These are phyloP conservation scores for Pammene fasciana DNA, from an alignment of 2,888 invertebrate genomes.

Conservation along the genomic window DNA sequence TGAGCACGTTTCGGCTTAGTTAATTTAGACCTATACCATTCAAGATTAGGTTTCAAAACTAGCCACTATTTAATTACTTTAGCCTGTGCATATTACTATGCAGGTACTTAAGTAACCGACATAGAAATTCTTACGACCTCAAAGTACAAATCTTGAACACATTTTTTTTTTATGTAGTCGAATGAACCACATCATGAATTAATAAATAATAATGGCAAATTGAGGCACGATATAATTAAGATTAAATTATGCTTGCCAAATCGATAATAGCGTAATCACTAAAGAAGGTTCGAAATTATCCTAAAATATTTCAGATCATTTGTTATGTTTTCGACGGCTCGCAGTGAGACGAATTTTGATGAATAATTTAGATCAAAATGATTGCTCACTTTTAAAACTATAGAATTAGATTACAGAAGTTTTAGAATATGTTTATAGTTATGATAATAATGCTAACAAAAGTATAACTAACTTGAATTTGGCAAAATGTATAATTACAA, in stretches of 20 bases:
- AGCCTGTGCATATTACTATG: too few relatives aligned
- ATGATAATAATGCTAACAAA: neutral
- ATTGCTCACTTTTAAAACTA: slow-evolving; percentile 37
- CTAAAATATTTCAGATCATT: slow-evolving; percentile 72
- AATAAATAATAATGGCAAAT: slow-evolving; percentile 14
- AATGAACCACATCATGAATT: neutral
- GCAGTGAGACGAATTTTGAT: slow-evolving; percentile 69
- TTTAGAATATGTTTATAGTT: neutral
- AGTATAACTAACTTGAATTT: too few relatives aligned
- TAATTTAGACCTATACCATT: neutral
- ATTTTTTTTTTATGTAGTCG: neutral
- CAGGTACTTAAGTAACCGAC: too few relatives aligned
- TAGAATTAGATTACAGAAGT: slow-evolving; percentile 31
- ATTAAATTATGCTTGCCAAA: slow-evolving; percentile 77
- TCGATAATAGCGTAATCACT: slow-evolving; percentile 78
- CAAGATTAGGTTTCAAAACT: neutral
- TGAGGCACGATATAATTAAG: slow-evolving; percentile 27
- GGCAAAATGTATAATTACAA: too few relatives aligned
- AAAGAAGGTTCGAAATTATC: slow-evolving; percentile 60
- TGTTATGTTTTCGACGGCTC: slow-evolving; percentile 67
- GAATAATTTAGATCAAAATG: slow-evolving; percentile 43
- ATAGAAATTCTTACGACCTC: too few relatives aligned
- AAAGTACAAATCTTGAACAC: neutral
- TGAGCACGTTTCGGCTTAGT: neutral
- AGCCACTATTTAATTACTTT: neutral